Base-by-base conservation (phyloP, 2,888 invertebrate genomes). In the Apodemia duryi region DNA sequence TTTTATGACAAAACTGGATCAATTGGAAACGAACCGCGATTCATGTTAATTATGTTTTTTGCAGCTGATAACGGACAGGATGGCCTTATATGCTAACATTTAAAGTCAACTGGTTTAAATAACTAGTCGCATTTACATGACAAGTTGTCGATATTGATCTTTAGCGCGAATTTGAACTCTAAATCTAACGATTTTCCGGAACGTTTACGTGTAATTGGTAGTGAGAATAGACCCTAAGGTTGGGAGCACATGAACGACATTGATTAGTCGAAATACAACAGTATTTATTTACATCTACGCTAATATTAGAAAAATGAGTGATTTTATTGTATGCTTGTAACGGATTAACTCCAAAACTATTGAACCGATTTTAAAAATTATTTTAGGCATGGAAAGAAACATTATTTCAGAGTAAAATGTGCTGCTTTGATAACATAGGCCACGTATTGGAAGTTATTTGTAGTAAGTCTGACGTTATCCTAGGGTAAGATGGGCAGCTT, bases 21-120 rank as follows among this genome's bases (percentile, higher is more conserved):
- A 54, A 3, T 54, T 9, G 54, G 54, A 29, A 54, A 29, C 54
- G 29, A 54, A 54, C 54, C 54, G 54, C 29, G 29, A 54, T 29
- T 54, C 54, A 54, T 29, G 29, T 54, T 54, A 54, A 54, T 54
- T 54, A 54, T 10, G 54, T 54, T 54, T 54, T 54, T 54, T 54
- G 54, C 54, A 54, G 28, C 11, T 29, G 54, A 54, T 54, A 54
- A 54, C 54, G 54, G 54, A 54, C 54, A 52, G 52, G 52, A 52
- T 52, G 52, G 52, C 52, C 52, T 52, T 52, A 52, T 52, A 52
- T 7, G 41, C 21, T 52, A 52, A 52, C 52, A 52, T 52, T 52
- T 52, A 52, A 52, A 52, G 52, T 11, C 28, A 28, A 52, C 52
- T 52, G 54, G 54, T 54, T 54, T 54, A 54, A 54, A 46, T 46